phyloP scores from a whole-genome alignment of 2,888 invertebrate species.

The Portevinia maculata region DNA sequence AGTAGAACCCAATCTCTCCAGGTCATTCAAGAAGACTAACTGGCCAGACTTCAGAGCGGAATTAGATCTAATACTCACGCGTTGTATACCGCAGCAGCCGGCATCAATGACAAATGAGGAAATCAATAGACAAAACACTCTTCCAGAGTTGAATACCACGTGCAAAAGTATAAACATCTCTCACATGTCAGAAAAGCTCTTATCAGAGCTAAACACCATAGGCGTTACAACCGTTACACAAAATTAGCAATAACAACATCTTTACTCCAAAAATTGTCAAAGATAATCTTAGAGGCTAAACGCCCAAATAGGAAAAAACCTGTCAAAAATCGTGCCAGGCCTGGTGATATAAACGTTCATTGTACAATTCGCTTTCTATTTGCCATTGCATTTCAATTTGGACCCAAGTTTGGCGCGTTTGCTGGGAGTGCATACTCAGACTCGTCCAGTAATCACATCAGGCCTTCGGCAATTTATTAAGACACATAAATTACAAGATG shows the following conservation, averaged over 20 bases:
- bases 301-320: too few species aligned
- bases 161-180: background rate
- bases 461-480: too few species aligned
- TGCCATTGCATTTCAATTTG: too few species aligned
- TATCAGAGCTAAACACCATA: conserved; percentile 2
- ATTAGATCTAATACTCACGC: background rate
- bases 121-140: background rate
- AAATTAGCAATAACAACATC: background rate
- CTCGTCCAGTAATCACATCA: too few species aligned
- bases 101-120: background rate
- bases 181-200: background rate
- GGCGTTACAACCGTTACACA: background rate
- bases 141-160: background rate
- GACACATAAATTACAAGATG: too few species aligned
- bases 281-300: background rate
- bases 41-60: background rate
- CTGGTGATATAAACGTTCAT: too few species aligned
- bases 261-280: background rate
- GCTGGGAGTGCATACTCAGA: too few species aligned
- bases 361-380: too few species aligned
- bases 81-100: background rate
- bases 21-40: background rate
- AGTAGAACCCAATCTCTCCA: background rate
- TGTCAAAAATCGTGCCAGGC: background rate
- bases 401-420: too few species aligned